phyloP scores from a whole-genome alignment of 2,888 invertebrate species.

The Caenorhabditis auriculariae region DNA sequence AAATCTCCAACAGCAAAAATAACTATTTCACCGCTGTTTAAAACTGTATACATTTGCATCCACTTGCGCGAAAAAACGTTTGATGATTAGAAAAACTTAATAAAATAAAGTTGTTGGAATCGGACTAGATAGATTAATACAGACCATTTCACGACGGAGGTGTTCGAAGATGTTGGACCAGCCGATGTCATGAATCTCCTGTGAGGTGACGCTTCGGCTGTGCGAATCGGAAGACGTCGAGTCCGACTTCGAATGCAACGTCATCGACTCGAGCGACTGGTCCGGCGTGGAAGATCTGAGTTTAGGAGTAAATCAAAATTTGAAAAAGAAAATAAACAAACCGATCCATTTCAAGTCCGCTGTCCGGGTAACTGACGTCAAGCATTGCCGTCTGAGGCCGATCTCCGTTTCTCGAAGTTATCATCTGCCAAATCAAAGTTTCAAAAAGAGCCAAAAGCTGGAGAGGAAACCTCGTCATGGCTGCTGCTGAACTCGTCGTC shows the following conservation, averaged over 20 bases:
- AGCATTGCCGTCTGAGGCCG: conserved; percentile 26
- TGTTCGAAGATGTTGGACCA: conserved; percentile 59
- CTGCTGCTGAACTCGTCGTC: background rate
- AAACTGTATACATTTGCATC: no score
- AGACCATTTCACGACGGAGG: conserved; percentile 57
- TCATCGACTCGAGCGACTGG: conserved; percentile 34
- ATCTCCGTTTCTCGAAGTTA: no score
- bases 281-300: conserved; percentile 38
- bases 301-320: background rate
- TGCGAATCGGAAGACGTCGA: conserved; percentile 4
- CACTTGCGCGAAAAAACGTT: no score
- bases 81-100: no score
- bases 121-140: no score
- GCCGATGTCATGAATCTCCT: conserved; percentile 7
- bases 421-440: no score
- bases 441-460: no score
- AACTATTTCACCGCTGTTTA: no score
- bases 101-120: no score
- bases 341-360: conserved; percentile 41
- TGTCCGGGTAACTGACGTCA: conserved; percentile 36
- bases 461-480: background rate
- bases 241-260: conserved; percentile 29
- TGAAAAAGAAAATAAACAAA: background rate
- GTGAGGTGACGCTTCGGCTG: conserved; percentile 1
- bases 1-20: no score